These are phyloP conservation scores for Nemoura dubitans DNA, from an alignment of 2,888 invertebrate species.

Conservation along the genomic window DNA sequence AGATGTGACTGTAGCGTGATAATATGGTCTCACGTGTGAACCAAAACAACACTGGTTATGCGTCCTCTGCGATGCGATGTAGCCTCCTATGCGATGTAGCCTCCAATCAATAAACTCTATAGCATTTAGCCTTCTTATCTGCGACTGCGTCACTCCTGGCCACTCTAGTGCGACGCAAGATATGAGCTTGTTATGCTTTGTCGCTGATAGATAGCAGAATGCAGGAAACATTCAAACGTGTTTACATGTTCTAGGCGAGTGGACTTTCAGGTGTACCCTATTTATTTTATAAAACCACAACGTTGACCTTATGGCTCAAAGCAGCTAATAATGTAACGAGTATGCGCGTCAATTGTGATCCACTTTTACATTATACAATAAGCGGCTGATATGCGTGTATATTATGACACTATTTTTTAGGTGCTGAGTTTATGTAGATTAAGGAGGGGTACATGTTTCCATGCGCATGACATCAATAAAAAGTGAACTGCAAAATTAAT, in stretches of 20 bases:
- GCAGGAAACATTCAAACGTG: background rate
- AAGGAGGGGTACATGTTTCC: no score
- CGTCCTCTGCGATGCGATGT: background rate
- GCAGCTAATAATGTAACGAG: background rate
- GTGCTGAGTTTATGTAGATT: no score
- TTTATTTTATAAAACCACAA: background rate
- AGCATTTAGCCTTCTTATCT: background rate
- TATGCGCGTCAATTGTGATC: no score
- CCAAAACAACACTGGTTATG: background rate
- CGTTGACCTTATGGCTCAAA: background rate
- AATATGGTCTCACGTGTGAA: background rate
- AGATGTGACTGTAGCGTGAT: background rate
- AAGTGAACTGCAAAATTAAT: no score
- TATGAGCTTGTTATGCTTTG: background rate
- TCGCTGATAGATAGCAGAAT: background rate
- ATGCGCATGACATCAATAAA: no score
- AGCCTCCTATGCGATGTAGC: background rate
- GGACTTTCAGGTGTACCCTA: background rate
- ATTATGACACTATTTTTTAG: no score
- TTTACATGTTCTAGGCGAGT: background rate
- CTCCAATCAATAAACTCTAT: background rate
- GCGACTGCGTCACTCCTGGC: background rate
- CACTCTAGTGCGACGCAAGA: background rate
- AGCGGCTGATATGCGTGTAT: no score
- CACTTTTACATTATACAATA: no score